Percentiles rank a stretch among this genome's conserved stretches.
Evolutionary conservation across 2,113 vertebrate genomes (phyloP).

Genomic region (Clarias macrocephalus): DNA sequence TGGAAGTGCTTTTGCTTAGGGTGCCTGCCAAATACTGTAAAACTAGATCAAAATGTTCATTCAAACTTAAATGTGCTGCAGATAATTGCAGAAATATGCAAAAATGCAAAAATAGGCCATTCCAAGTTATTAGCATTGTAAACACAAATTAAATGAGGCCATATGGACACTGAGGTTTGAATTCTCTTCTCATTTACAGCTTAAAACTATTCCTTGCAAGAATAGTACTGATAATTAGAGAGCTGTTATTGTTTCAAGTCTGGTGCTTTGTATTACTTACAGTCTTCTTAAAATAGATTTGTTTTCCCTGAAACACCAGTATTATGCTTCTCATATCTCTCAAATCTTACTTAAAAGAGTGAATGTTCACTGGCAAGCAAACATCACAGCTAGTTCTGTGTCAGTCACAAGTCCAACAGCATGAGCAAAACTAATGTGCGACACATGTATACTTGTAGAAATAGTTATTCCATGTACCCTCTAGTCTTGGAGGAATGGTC

Average conservation of each 20-base stretch:
- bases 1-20: neutral
- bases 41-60: neutral
- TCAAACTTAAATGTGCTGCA: constrained; percentile 14
- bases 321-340: constrained; percentile 54
- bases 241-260: constrained; percentile 40
- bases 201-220: constrained; percentile 21
- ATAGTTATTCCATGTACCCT: neutral
- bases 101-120: constrained; percentile 13
- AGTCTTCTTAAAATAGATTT: constrained; percentile 62
- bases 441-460: neutral
- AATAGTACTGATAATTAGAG: constrained; percentile 36
- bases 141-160: constrained; percentile 30
- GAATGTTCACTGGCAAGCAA: constrained; percentile 33
- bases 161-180: constrained; percentile 9
- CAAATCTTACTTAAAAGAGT: constrained; percentile 60
- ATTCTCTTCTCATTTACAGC: constrained; percentile 22
- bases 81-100: constrained; percentile 8
- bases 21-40: neutral
- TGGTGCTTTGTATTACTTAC: constrained; percentile 57
- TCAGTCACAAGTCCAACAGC: constrained; percentile 30
- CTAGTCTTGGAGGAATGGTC: neutral
- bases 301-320: constrained; percentile 60
- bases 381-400: constrained; percentile 16
- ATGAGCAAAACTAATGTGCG: constrained; percentile 14
- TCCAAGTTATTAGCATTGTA: constrained; percentile 16